Base-by-base conservation (phyloP, 2,888 invertebrate species). In the Podabrus alpinus region DNA sequence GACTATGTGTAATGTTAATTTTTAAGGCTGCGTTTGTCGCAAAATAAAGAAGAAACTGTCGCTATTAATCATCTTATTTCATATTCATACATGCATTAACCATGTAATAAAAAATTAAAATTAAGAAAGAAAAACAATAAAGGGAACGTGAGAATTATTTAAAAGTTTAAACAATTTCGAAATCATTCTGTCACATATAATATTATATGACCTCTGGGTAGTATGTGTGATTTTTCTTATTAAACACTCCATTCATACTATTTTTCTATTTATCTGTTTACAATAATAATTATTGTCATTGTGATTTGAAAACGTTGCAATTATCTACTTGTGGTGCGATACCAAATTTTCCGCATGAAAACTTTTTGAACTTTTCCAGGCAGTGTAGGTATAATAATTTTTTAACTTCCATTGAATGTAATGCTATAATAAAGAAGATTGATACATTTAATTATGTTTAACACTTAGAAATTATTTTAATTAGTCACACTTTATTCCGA, bases 131-230 rank as follows among this genome's bases (percentile, higher is more conserved):
- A 64, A 64, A 19, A 5, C 17, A 17, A 19, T 64, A 64, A 64
- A 64, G 60, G 69, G 71, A 59, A 66, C 75, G 71, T 75, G 75
- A 68, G 75, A 75, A 68, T n/a, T 45, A 15, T 24, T 21, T 17
- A 67, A 68, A 68, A 67, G 16, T 21, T 19, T 64, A 19, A 29
- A 25, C 16, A 19, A 70, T 74, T 74, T 61, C 45, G 74, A 74
- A 74, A 74, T 45, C 21, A 17, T 71, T 70, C 24, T 71, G 74
- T 74, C 70, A 71, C 71, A 71, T 74, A 71, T 61, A 64, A 25
- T 3, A 7, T n/a, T 45, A 9, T 25, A 61, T 68, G 74, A 74
- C 71, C 74, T 70, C 61, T 69, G n/a, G n/a, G 21, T 59, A 21
- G 71, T 66, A 69, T 72, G 68, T 73, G 69, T 66, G 69, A 66